These are phyloP conservation scores for Xanthia icteritia DNA, from an alignment of 2,888 invertebrate genomes.

Conservation along the genomic window DNA sequence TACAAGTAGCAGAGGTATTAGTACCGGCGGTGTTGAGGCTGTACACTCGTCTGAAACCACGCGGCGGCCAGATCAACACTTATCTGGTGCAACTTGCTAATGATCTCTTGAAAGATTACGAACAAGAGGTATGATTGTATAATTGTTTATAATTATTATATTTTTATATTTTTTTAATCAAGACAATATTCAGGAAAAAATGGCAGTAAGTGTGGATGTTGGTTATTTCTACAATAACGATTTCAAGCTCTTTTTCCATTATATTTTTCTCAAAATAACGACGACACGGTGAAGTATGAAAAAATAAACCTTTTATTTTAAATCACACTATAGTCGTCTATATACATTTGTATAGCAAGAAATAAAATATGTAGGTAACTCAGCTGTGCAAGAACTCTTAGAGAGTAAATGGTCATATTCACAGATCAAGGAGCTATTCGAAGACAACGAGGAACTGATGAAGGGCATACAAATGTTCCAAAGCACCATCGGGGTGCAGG, in stretches of 20 bases:
- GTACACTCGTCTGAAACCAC: constrained; percentile 89
- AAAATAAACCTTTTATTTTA: not conserved
- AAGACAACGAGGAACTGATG: constrained; percentile 84
- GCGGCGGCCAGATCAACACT: constrained; percentile 82
- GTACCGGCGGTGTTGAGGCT: constrained; percentile 92
- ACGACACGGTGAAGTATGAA: not conserved
- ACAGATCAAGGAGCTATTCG: constrained; percentile 86
- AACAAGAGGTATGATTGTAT: constrained; percentile 80
- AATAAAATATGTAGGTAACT: not conserved
- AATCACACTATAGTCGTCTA: not conserved
- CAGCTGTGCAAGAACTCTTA: not conserved
- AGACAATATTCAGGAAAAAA: not conserved
- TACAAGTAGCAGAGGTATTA: constrained; percentile 92
- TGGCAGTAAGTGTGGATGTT: not conserved
- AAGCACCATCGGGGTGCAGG: constrained; percentile 79
- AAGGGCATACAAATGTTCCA: constrained; percentile 82
- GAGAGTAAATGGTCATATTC: not conserved
- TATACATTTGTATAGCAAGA: not conserved
- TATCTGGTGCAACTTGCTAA: constrained; percentile 88
- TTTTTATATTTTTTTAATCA: not conserved
- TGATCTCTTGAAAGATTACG: constrained; percentile 87
- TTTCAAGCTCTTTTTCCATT: not conserved
- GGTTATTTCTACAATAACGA: not conserved
- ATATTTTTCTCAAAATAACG: not conserved
- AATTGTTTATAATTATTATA: not conserved